Base-by-base conservation (phyloP, 2,797 vertebrate species). In the Salmo trutta region DNA sequence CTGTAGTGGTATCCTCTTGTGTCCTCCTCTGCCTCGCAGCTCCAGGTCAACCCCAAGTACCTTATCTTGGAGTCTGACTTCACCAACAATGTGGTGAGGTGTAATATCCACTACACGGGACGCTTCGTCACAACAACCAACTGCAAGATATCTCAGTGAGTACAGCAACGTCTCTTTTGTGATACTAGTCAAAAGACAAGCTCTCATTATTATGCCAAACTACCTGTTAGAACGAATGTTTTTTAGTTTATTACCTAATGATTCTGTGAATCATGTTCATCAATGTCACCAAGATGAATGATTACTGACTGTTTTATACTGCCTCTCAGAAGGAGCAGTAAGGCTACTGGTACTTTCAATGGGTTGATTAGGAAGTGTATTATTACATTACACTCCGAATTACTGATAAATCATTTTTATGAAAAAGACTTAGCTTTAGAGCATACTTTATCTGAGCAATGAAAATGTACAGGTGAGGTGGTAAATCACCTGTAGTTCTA, bases 1-100 rank as follows among this genome's bases (percentile, higher is more conserved):
- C n/a, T 21, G 17, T n/a, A n/a, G 56, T 62, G 56, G 56, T 21
- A 62, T 21, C 56, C 8, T 62, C 56, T 8, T 62, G 27, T 33
- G 17, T 53, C 15, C 41, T 51, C 36, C 62, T 67, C 41, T 10
- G 0, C 0, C n/a, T 31, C 79, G 24, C 83, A 99, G 98, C 96
- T 99, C 77, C 96, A 96, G n/a, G 98, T 99, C 78, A 99, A 99
- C 85, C 98, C 98, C 41, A 99, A 98, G 24, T 99, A 98, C 85
- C 90, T 96, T 1, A 96, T 99, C 53, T 83, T 93, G 88, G 98
- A 99, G 85, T 98, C 97, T 0, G 98, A 99, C 86, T 99, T 96
- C 86, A 99, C 97, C 88, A 99, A 99, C 94, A 99, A 99, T 0
- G 95, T 98, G 71, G 95, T 98, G 84, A 93, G 96, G 74, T 99